Percentiles rank a stretch among this genome's conserved stretches.
phyloP scores from a whole-genome alignment of 2,113 vertebrate species.

The Pituophis catenifer region DNA sequence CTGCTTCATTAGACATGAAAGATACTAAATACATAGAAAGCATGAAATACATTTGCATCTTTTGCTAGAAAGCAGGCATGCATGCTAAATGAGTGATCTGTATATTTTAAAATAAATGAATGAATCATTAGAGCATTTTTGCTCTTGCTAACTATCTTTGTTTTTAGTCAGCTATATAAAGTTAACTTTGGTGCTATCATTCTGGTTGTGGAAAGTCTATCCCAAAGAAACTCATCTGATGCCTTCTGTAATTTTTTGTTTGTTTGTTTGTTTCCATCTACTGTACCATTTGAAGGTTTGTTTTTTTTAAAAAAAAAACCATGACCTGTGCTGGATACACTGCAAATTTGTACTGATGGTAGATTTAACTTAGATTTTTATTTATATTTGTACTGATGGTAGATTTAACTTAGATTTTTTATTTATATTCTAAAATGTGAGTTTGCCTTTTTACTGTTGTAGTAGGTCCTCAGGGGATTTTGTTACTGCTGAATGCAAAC shows the following conservation, averaged over 20 bases:
- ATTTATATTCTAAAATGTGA: background rate
- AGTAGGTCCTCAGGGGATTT: background rate
- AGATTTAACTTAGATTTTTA: background rate
- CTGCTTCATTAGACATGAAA: background rate
- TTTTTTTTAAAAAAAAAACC: background rate
- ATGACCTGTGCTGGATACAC: background rate
- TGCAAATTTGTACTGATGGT: background rate
- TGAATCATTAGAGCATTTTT: background rate
- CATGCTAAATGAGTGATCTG: background rate
- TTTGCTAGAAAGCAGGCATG: background rate
- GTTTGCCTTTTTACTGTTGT: background rate
- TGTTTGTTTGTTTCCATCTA: background rate
- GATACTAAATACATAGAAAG: background rate
- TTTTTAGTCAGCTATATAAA: background rate
- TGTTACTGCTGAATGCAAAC: background rate
- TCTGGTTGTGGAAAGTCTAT: background rate
- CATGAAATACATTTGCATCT: background rate
- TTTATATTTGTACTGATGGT: background rate
- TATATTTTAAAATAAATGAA: background rate
- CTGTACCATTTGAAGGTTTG: background rate
- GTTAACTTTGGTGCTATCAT: background rate
- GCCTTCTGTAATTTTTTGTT: background rate
- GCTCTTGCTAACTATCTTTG: background rate
- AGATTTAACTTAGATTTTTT: background rate
- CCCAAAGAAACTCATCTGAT: background rate